phyloP scores from a whole-genome alignment of 2,113 vertebrate genomes.

The Corydoras sp. region DNA sequence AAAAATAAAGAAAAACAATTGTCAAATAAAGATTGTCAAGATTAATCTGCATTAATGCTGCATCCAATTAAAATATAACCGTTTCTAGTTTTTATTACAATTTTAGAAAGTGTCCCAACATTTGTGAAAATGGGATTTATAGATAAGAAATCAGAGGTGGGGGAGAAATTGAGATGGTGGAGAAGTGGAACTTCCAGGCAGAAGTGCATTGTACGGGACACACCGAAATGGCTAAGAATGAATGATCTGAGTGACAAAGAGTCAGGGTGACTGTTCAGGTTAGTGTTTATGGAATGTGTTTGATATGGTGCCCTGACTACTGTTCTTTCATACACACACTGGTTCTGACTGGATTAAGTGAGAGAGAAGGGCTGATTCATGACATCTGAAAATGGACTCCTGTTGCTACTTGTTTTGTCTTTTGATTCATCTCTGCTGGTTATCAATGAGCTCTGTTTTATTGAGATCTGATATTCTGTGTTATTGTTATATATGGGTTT shows the following conservation, averaged over 20 bases:
- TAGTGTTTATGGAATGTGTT: constrained; percentile 56
- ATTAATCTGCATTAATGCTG: no score
- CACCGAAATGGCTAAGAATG: constrained; percentile 29
- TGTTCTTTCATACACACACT: constrained; percentile 53
- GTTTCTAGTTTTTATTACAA: no score
- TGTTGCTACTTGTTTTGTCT: constrained; percentile 4
- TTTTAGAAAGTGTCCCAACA: no score
- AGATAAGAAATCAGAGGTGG: not conserved
- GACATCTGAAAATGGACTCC: not conserved
- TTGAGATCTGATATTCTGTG: not conserved
- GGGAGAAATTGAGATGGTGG: not conserved
- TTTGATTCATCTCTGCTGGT: constrained; percentile 6
- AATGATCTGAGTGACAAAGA: constrained; percentile 53
- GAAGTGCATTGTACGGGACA: constrained; percentile 23
- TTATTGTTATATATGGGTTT: no score
- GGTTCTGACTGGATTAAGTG: not conserved
- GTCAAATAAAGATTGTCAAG: no score
- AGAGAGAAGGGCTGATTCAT: not conserved
- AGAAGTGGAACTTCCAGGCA: constrained; percentile 33
- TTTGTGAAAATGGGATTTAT: no score
- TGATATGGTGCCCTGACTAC: constrained; percentile 58
- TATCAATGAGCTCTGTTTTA: not conserved
- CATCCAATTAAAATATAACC: no score
- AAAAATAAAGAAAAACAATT: no score
- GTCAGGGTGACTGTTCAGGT: constrained; percentile 51